phyloP scores from a whole-genome alignment of 2,113 vertebrate species.

The Leptodactylus fuscus region DNA sequence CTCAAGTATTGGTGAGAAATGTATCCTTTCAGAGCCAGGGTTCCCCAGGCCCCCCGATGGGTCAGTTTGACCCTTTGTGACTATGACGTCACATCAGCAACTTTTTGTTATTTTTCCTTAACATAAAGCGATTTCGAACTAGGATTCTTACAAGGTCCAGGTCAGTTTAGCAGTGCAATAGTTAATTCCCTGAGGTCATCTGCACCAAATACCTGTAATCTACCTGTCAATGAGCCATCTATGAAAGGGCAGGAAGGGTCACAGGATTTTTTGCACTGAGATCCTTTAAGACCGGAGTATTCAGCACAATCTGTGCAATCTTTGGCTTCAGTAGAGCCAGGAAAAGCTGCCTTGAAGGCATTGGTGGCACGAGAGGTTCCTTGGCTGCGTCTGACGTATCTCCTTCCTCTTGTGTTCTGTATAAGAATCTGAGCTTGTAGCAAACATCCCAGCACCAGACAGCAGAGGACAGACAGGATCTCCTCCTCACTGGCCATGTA shows the following conservation, averaged over 20 bases:
- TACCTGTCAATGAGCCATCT: slow-evolving; percentile 53
- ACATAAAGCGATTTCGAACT: neutral
- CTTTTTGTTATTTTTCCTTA: neutral
- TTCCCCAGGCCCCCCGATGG: too few species aligned
- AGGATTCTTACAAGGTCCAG: neutral
- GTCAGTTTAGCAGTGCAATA: slow-evolving; percentile 12
- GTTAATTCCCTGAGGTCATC: slow-evolving; percentile 38
- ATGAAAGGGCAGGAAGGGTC: slow-evolving; percentile 38
- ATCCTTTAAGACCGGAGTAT: slow-evolving; percentile 4
- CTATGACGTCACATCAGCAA: too few species aligned
- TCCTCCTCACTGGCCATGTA: slow-evolving; percentile 23
- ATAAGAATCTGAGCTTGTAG: slow-evolving; percentile 68
- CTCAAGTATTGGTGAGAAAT: too few species aligned
- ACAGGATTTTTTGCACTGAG: neutral
- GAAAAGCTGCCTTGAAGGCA: slow-evolving; percentile 54
- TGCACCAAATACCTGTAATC: slow-evolving; percentile 30
- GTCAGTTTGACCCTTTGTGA: neutral
- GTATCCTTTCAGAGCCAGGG: too few species aligned
- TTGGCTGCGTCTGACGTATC: slow-evolving; percentile 67
- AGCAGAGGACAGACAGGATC: slow-evolving; percentile 48
- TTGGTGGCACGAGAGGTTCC: slow-evolving; percentile 59
- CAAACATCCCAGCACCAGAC: slow-evolving; percentile 64
- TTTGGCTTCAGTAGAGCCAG: slow-evolving; percentile 42
- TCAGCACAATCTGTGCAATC: slow-evolving; percentile 42
- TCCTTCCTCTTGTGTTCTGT: slow-evolving; percentile 68